Conservation (phyloP, 1,140 invertebrate genomes). For the Cylas formicarius region DNA sequence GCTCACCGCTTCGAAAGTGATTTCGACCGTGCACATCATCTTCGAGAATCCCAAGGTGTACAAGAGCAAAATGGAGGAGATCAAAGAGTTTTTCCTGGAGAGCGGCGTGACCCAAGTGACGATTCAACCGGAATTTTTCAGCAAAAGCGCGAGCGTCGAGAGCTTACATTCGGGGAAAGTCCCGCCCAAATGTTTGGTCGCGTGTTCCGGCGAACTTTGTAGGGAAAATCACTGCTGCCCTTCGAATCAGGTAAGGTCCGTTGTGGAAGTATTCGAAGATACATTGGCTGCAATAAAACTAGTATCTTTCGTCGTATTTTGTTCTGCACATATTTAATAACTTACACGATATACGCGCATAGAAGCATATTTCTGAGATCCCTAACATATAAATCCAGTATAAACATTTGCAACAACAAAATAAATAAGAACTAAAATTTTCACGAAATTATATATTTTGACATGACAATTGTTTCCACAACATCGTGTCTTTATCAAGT, state of each 20-base stretch:
- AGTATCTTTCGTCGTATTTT: no score
- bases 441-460: no score
- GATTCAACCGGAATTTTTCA: slow-evolving; percentile 69
- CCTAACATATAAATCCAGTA: no score
- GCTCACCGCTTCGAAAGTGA: slow-evolving; percentile 60
- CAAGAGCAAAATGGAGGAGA: slow-evolving; percentile 52
- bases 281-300: no score
- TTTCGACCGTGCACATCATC: slow-evolving; percentile 67
- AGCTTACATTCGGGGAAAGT: slow-evolving; percentile 22
- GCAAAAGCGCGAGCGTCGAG: slow-evolving; percentile 27
- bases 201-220: slow-evolving; percentile 36
- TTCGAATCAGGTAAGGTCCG: slow-evolving; percentile 22
- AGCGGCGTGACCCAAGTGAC: slow-evolving; percentile 71
- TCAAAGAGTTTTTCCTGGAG: slow-evolving; percentile 61
- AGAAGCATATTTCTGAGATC: no score
- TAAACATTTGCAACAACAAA: no score
- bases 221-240: slow-evolving; percentile 37
- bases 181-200: slow-evolving; percentile 33
- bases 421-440: no score
- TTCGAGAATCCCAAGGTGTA: slow-evolving; percentile 61
- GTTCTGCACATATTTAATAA: no score
- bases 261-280: no score
- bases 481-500: no score
- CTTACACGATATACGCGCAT: no score
- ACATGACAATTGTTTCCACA: no score